Percentiles rank a stretch among this genome's conserved stretches.
phyloP scores from a whole-genome alignment of 2,797 vertebrate genomes.

The Pogonophryne albipinna region DNA sequence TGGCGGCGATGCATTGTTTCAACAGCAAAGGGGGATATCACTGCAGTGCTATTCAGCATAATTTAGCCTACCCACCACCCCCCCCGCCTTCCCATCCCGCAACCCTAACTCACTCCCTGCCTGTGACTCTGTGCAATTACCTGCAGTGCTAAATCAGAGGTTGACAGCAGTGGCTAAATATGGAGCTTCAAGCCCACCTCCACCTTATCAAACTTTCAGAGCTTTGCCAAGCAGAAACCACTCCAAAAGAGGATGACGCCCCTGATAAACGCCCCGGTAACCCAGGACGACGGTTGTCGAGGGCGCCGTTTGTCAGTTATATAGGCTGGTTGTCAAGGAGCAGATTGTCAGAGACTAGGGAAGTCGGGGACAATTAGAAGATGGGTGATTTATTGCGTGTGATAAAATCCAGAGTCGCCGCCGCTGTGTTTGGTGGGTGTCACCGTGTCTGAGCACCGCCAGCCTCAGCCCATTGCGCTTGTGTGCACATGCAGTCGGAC shows the following conservation, averaged over 20 bases:
- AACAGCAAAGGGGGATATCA: constrained; percentile 70
- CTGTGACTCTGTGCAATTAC: constrained; percentile 68
- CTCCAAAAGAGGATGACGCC: constrained; percentile 45
- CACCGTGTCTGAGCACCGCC: constrained; percentile 14
- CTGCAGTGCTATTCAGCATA: constrained; percentile 76
- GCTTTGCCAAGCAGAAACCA: constrained; percentile 56
- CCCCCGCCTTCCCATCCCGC: constrained; percentile 9
- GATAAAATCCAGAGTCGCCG: constrained; percentile 33
- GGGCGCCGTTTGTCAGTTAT: constrained; percentile 77
- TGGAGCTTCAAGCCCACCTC: constrained; percentile 65
- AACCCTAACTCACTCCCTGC: constrained; percentile 53
- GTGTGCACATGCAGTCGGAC: constrained; percentile 45
- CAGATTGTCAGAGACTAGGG: constrained; percentile 77
- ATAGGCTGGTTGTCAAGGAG: constrained; percentile 75
- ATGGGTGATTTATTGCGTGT: constrained; percentile 68
- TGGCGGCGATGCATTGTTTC: constrained; percentile 76
- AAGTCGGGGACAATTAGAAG: constrained; percentile 77
- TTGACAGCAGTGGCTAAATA: constrained; percentile 71
- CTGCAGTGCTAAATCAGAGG: constrained; percentile 72
- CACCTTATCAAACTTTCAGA: constrained; percentile 72
- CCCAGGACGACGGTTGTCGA: constrained; percentile 60
- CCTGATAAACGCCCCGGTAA: constrained; percentile 67
- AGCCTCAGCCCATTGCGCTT: constrained; percentile 33
- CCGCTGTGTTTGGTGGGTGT: constrained; percentile 23
- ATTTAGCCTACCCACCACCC: constrained; percentile 43